Evolutionary conservation across 2,113 vertebrate species (phyloP).

Genomic region (Bombycilla garrulus): DNA sequence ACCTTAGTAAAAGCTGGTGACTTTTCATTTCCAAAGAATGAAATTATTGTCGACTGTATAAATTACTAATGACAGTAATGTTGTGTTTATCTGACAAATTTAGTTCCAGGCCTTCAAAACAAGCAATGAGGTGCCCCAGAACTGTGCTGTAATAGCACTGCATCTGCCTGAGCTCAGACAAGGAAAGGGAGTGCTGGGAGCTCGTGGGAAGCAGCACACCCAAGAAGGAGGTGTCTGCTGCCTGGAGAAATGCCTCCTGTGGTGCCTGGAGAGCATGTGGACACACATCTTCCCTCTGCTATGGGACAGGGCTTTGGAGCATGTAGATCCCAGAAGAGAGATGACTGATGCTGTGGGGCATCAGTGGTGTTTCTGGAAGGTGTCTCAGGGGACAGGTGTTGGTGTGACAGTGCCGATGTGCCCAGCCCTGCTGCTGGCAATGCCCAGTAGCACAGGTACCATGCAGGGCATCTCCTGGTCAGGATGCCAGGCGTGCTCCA

Average conservation of each 20-base stretch:
- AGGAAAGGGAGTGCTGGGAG: neutral
- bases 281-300: neutral
- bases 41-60: neutral
- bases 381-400: neutral
- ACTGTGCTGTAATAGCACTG: rapidly evolving
- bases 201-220: neutral
- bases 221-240: neutral
- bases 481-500: neutral
- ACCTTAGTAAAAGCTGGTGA: neutral
- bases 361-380: neutral
- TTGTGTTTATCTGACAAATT: neutral
- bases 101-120: neutral
- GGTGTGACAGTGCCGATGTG: neutral
- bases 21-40: neutral
- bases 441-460: neutral
- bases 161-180: neutral
- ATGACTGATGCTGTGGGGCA: neutral
- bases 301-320: neutral
- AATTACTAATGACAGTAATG: neutral
- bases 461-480: neutral
- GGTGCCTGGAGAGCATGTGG: neutral
- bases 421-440: neutral
- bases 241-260: neutral
- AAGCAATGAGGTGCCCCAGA: neutral
- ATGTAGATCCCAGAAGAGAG: neutral